Conservation (phyloP, 2,113 vertebrate genomes). For the Odontophorus gujanensis region DNA sequence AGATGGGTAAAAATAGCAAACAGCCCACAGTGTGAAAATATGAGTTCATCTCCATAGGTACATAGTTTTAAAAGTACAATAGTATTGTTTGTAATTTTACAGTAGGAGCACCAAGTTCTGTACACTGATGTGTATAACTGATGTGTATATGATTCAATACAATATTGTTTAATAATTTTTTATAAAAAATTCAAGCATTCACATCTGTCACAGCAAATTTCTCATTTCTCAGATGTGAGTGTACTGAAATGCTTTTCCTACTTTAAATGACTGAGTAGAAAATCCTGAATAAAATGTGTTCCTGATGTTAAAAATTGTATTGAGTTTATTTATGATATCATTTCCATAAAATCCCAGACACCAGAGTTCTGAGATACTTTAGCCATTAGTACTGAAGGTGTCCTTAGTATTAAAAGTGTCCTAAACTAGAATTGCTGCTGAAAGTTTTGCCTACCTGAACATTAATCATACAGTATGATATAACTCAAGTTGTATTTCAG, state of each 20-base stretch:
- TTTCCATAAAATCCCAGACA: background rate
- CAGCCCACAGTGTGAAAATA: background rate
- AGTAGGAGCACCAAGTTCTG: background rate
- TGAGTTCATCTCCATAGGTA: background rate
- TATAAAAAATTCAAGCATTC: constrained; percentile 69
- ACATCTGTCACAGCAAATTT: constrained; percentile 52
- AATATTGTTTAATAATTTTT: constrained; percentile 35
- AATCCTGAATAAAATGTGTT: background rate
- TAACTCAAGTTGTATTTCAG: background rate
- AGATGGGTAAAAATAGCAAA: background rate
- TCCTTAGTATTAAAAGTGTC: background rate
- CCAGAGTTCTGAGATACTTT: background rate
- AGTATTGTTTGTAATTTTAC: background rate
- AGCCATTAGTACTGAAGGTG: background rate
- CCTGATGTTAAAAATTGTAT: background rate
- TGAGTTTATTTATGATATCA: background rate
- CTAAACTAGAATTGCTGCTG: background rate
- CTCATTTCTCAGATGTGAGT: constrained; percentile 56
- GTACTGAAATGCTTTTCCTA: constrained; percentile 38
- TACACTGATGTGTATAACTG: background rate
- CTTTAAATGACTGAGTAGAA: constrained; percentile 54
- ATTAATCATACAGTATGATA: background rate
- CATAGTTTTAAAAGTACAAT: background rate
- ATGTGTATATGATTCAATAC: constrained; percentile 25
- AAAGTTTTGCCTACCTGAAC: background rate